A percentile compares a stretch with the other conserved stretches of the same genome.
Conservation (phyloP, 2,888 invertebrate genomes). For the Dione vanillae region DNA sequence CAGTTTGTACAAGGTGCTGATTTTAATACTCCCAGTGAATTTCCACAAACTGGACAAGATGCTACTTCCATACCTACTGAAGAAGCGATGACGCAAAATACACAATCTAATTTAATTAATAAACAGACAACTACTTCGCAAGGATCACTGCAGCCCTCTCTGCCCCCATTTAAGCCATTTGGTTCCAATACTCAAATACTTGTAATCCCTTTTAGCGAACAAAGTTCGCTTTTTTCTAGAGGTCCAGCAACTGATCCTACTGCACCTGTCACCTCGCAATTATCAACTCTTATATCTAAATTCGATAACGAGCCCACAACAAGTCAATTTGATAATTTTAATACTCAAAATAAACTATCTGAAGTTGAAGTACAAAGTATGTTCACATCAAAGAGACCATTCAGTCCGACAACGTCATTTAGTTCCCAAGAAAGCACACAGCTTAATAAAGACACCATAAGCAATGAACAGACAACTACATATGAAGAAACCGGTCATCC, state of each 20-base stretch:
- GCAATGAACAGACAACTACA: conserved; percentile 3
- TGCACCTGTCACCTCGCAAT: background rate
- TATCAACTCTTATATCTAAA: conserved; percentile 1
- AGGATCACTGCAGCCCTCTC: background rate
- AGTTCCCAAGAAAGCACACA: background rate
- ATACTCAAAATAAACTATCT: background rate
- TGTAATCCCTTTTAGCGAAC: conserved; percentile 7
- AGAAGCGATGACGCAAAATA: background rate
- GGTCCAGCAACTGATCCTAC: background rate
- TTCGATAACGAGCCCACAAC: background rate
- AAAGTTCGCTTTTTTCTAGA: background rate
- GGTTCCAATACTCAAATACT: background rate
- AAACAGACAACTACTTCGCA: background rate
- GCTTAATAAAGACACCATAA: background rate
- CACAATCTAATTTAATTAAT: background rate
- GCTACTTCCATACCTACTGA: background rate
- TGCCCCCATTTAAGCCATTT: background rate
- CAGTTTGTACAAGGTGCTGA: background rate
- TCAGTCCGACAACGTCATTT: background rate
- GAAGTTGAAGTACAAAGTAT: background rate
- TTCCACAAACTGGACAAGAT: background rate
- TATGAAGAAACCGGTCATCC: background rate
- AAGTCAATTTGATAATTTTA: background rate
- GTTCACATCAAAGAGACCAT: conserved; percentile 3
- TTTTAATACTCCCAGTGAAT: background rate